Evolutionary conservation across 1,140 invertebrate genomes (phyloP).

Genomic region (Aporrectodea caliginosa): DNA sequence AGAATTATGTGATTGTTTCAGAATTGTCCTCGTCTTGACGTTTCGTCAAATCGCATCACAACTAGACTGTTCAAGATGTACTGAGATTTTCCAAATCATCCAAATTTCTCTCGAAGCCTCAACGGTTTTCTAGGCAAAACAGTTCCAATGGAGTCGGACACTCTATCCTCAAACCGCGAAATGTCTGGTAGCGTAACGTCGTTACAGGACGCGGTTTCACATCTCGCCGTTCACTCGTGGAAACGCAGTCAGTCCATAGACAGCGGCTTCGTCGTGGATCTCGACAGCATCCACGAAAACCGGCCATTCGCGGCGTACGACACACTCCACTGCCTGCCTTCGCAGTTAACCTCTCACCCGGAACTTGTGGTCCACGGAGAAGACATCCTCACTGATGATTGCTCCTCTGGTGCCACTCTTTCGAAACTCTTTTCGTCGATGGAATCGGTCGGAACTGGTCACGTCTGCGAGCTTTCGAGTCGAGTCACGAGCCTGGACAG

Average conservation of each 20-base stretch:
- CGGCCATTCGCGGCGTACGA: neutral
- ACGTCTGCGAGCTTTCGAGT: neutral
- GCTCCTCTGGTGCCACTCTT: too few species aligned
- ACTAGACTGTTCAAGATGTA: too few species aligned
- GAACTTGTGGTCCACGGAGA: neutral
- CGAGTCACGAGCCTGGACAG: neutral
- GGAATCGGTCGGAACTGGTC: neutral
- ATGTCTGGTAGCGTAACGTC: neutral
- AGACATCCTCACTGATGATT: neutral
- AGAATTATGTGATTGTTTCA: too few species aligned
- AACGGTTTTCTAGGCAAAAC: too few species aligned
- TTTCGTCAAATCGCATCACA: too few species aligned
- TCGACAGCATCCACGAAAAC: slow-evolving; percentile 4
- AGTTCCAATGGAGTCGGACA: too few species aligned
- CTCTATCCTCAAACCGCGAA: too few species aligned
- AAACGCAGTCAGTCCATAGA: slow-evolving; percentile 28
- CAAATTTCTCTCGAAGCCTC: too few species aligned
- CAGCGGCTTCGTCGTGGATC: slow-evolving; percentile 13
- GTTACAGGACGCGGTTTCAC: neutral
- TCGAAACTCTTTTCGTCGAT: neutral
- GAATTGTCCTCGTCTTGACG: too few species aligned
- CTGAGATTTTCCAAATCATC: too few species aligned
- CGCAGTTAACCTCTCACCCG: neutral
- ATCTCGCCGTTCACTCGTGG: neutral
- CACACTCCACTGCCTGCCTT: neutral